phyloP scores from a whole-genome alignment of 2,797 vertebrate species.

The Buphagus erythrorhynchus region DNA sequence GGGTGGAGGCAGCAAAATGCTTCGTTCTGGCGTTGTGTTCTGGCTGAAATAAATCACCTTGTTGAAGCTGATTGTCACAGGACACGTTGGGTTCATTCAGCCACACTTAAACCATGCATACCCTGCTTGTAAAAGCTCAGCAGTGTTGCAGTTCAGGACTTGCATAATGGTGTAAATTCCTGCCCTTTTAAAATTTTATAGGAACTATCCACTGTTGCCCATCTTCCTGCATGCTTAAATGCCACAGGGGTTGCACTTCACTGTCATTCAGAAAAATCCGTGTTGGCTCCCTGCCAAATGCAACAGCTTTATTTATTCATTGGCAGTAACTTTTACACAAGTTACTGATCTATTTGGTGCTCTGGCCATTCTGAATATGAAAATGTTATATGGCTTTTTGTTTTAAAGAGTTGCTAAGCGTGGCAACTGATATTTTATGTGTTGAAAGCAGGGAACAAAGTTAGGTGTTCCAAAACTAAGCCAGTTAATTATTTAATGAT shows the following conservation, averaged over 20 bases:
- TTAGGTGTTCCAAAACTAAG: background rate
- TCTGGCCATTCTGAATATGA: background rate
- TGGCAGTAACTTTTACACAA: background rate
- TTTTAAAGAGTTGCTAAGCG: background rate
- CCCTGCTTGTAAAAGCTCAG: background rate
- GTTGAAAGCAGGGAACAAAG: background rate
- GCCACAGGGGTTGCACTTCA: background rate
- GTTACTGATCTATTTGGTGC: background rate
- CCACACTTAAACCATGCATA: accelerated
- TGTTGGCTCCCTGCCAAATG: background rate
- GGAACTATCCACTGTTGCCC: background rate
- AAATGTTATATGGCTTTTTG: background rate
- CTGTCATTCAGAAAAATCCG: background rate
- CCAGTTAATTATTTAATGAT: background rate
- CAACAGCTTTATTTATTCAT: background rate
- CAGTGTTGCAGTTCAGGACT: accelerated
- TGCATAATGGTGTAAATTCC: background rate
- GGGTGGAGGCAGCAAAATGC: background rate
- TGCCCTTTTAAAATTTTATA: background rate
- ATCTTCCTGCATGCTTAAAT: background rate
- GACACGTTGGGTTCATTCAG: background rate
- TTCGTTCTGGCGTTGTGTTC: background rate
- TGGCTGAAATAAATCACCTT: background rate
- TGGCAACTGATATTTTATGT: background rate
- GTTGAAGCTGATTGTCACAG: background rate